Evolutionary conservation across 2,113 vertebrate species (phyloP).

Genomic region (Zosterops borbonicus): DNA sequence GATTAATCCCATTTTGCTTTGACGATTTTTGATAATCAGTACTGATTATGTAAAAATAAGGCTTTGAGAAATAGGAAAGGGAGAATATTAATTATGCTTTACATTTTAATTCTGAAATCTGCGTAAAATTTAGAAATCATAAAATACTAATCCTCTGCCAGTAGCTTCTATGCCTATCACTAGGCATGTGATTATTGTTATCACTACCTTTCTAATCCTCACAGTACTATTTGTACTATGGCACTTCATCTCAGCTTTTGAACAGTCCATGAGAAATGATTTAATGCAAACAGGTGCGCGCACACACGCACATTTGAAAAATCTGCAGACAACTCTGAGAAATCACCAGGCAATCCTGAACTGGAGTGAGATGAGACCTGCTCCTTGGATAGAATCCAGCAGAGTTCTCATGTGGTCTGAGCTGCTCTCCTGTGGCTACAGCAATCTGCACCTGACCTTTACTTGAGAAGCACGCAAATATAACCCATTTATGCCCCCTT

Average conservation of each 20-base stretch:
- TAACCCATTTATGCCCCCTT: fast-evolving
- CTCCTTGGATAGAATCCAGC: background rate
- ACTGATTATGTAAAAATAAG: background rate
- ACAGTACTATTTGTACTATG: background rate
- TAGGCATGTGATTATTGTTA: background rate
- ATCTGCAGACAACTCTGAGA: background rate
- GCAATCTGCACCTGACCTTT: background rate
- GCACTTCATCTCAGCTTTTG: background rate
- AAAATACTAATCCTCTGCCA: background rate
- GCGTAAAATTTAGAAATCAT: background rate
- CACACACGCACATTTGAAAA: fast-evolving
- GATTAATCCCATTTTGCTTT: background rate
- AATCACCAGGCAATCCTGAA: background rate
- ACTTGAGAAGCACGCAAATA: background rate
- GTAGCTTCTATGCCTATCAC: background rate
- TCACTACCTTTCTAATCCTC: background rate
- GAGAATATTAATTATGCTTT: background rate
- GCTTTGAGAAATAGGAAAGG: background rate
- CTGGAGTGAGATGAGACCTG: background rate
- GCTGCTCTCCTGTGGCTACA: background rate
- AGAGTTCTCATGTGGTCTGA: background rate
- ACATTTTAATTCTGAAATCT: background rate
- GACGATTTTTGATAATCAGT: background rate
- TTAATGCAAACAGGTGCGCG: background rate
- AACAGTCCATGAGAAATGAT: background rate